phyloP scores from a whole-genome alignment of 2,888 invertebrate species.

The Orthonevra nobilis region DNA sequence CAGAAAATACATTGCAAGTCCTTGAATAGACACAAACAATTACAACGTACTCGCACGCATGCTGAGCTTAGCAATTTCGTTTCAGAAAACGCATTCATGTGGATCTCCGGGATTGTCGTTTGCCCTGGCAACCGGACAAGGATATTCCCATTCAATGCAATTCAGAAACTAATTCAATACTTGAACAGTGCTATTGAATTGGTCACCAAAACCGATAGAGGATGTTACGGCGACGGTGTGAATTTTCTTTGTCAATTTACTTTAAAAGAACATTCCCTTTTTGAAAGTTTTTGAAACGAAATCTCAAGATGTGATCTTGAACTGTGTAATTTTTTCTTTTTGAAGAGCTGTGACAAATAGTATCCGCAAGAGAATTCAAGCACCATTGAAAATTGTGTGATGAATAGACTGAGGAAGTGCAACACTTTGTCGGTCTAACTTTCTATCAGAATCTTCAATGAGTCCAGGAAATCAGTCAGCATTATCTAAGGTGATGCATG shows the following conservation, averaged over 20 bases:
- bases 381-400: too few species aligned
- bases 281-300: too few species aligned
- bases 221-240: constrained; percentile 18
- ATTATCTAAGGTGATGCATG: too few species aligned
- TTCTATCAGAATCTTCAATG: too few species aligned
- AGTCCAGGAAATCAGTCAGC: too few species aligned
- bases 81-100: constrained; percentile 47
- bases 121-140: constrained; percentile 36
- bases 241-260: constrained; percentile 14
- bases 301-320: too few species aligned
- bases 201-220: neutral
- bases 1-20: constrained; percentile 56
- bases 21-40: constrained; percentile 35
- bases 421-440: too few species aligned
- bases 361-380: too few species aligned
- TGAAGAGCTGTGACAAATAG: too few species aligned
- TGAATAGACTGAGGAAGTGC: too few species aligned
- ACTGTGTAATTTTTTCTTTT: too few species aligned
- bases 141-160: constrained; percentile 68
- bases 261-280: too few species aligned
- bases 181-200: constrained; percentile 29
- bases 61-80: constrained; percentile 32
- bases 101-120: constrained; percentile 54
- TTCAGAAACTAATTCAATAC: constrained; percentile 63
- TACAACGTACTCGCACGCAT: constrained; percentile 21